phyloP scores from a whole-genome alignment of 2,797 vertebrate species.

The Hapalemur alaotrensis region DNA sequence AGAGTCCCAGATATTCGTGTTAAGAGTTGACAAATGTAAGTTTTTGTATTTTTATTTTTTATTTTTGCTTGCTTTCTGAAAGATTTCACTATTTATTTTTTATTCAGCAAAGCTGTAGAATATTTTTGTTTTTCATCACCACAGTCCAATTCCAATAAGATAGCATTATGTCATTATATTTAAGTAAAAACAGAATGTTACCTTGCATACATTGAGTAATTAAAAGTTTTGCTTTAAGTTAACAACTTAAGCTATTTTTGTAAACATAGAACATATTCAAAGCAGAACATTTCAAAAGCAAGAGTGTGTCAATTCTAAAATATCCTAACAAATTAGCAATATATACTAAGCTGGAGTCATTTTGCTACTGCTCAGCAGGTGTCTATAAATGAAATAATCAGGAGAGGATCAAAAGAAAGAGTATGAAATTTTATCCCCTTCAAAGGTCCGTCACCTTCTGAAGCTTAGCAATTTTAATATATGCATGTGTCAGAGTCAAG shows the following conservation, averaged over 20 bases:
- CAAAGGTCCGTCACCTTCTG: background rate
- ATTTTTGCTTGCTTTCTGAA: background rate
- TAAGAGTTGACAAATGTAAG: constrained; percentile 63
- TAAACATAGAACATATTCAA: background rate
- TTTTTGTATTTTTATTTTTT: background rate
- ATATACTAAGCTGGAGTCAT: background rate
- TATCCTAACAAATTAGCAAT: background rate
- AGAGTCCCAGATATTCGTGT: constrained; percentile 59
- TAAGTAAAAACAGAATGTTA: background rate
- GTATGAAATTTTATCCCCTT: background rate
- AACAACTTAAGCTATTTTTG: constrained; percentile 27
- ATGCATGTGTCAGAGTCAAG: background rate
- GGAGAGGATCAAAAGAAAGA: background rate
- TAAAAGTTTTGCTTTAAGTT: constrained; percentile 21
- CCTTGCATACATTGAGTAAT: background rate
- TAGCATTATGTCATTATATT: background rate
- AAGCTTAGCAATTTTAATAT: background rate
- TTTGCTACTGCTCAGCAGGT: background rate
- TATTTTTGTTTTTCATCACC: constrained; percentile 30
- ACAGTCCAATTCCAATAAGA: background rate
- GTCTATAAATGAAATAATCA: constrained; percentile 7
- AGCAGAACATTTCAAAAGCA: background rate
- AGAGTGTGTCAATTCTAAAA: background rate
- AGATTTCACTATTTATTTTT: background rate
- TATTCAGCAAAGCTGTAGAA: background rate